phyloP scores from a whole-genome alignment of 35 echinoderm and acorn worm species.

The Lytechinus variegatus region DNA sequence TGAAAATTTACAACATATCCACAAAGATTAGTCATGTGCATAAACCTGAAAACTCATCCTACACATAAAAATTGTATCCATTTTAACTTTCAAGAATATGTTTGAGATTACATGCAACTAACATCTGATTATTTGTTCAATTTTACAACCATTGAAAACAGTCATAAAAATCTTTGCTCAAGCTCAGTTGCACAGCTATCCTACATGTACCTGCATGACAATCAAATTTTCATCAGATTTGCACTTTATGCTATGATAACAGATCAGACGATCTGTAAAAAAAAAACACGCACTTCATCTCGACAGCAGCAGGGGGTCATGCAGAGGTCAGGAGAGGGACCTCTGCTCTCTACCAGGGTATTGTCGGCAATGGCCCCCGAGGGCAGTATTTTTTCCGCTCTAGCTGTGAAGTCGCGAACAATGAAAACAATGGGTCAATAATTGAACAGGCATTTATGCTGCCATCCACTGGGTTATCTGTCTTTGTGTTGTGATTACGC shows the following conservation, averaged over 20 bases:
- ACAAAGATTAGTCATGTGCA: no score
- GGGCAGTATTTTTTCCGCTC: slow-evolving; percentile 45
- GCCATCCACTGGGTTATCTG: not conserved
- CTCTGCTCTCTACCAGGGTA: slow-evolving; percentile 2
- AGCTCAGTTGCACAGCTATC: not conserved
- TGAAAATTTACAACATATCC: no score
- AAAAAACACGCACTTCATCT: not conserved
- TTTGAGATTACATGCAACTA: no score
- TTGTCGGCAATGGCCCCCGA: not conserved
- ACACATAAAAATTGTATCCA: no score
- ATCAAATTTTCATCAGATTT: not conserved
- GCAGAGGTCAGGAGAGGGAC: not conserved
- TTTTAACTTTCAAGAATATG: no score
- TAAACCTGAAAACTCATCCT: no score
- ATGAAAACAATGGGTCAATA: slow-evolving; percentile 43
- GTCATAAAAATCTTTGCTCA: not conserved
- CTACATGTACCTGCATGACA: not conserved
- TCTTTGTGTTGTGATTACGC: not conserved
- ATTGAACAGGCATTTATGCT: slow-evolving; percentile 40
- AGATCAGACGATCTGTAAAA: not conserved
- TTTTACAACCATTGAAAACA: not conserved
- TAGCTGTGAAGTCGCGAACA: not conserved
- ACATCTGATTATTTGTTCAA: no score
- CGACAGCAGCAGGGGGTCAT: not conserved
- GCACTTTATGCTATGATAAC: not conserved